These are phyloP conservation scores for Chrysopilus asiliformis DNA, from an alignment of 2,888 invertebrate genomes.

Conservation along the genomic window DNA sequence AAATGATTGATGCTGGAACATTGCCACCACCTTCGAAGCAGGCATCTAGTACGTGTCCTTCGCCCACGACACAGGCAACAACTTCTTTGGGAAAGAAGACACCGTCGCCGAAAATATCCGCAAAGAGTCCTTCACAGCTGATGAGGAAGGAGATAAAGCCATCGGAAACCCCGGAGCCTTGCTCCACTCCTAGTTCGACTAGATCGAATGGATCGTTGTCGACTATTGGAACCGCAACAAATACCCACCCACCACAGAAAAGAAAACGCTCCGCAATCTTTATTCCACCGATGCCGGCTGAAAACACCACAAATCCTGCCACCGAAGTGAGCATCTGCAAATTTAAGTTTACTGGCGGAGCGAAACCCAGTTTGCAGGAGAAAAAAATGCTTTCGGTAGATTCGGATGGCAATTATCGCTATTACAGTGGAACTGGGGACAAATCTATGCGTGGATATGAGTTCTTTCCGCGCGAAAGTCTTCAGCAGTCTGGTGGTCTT, in stretches of 20 bases:
- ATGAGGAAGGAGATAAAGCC: conserved; percentile 14
- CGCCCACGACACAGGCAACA: conserved; percentile 29
- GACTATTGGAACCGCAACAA: conserved; percentile 25
- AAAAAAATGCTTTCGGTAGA: conserved; percentile 87
- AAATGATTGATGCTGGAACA: conserved; percentile 45
- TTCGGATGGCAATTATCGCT: conserved; percentile 75
- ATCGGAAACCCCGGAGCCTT: conserved; percentile 18
- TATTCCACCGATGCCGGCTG: conserved; percentile 67
- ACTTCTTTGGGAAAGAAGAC: conserved; percentile 32
- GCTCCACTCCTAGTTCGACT: conserved; percentile 33
- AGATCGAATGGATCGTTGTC: conserved; percentile 38
- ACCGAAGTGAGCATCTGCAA: conserved; percentile 85
- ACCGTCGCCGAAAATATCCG: conserved; percentile 18
- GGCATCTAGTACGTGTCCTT: conserved; percentile 24
- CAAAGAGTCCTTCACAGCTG: conserved; percentile 10
- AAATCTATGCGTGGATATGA: conserved; percentile 66
- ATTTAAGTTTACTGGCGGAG: conserved; percentile 85
- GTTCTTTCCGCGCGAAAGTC: conserved; percentile 58
- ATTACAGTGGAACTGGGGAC: conserved; percentile 74
- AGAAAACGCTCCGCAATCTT: conserved; percentile 71
- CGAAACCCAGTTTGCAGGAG: conserved; percentile 76
- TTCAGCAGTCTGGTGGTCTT: conserved; percentile 45
- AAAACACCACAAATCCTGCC: conserved; percentile 60
- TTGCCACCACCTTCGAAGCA: conserved; percentile 21
- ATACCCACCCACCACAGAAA: conserved; percentile 42